Conservation (phyloP, 2,888 invertebrate genomes). For the Ochropleura leucogaster region DNA sequence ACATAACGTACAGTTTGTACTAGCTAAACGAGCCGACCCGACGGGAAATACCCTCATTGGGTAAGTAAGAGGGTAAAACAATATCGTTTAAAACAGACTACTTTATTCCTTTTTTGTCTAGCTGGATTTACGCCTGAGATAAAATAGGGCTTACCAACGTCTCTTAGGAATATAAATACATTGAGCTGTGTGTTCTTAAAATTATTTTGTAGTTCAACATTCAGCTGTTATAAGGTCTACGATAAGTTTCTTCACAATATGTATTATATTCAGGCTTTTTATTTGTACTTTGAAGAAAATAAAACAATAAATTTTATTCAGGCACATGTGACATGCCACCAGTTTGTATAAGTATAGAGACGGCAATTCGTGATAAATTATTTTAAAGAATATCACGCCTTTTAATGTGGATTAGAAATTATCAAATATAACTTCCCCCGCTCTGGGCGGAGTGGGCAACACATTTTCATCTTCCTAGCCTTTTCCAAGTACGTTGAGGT, state of each 20-base stretch:
- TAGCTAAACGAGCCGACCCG: background rate
- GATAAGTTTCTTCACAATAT: background rate
- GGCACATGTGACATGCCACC: no score
- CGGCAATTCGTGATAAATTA: background rate
- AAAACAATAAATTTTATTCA: no score
- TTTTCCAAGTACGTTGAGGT: no score
- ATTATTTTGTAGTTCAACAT: conserved; percentile 17
- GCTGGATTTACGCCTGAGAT: conserved; percentile 20
- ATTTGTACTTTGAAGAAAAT: background rate
- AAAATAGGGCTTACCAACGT: conserved; percentile 3
- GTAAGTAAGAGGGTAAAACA: conserved; percentile 30
- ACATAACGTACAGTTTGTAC: background rate
- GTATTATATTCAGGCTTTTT: background rate
- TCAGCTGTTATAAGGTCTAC: conserved; percentile 6
- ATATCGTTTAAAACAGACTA: conserved; percentile 39
- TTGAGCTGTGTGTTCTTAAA: conserved; percentile 25
- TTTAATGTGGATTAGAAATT: no score
- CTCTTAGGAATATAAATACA: conserved; percentile 29
- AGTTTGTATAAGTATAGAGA: no score
- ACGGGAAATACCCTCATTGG: background rate
- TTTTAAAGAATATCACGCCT: background rate
- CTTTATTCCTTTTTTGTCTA: conserved; percentile 18
- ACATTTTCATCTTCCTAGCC: no score
- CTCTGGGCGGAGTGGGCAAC: no score
- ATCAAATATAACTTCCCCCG: no score